Evolutionary conservation across 2,113 vertebrate species (phyloP).

Genomic region (Chlorodrepanis virens): DNA sequence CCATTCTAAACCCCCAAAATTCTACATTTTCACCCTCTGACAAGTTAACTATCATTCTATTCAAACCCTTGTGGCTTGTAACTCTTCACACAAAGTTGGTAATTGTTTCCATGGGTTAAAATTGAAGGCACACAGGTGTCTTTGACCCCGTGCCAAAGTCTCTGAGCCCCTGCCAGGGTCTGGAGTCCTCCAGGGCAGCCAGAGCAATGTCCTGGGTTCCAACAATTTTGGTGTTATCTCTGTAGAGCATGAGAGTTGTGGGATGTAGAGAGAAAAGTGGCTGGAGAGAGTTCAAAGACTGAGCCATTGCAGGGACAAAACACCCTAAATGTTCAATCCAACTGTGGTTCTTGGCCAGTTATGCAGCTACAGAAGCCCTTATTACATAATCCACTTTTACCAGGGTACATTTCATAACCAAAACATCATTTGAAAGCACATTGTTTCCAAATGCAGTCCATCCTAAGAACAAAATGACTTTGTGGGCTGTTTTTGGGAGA

Average conservation of each 20-base stretch:
- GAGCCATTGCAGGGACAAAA: not conserved
- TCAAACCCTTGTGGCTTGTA: too few species aligned
- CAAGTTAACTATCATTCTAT: too few species aligned
- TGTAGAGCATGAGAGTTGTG: accelerated
- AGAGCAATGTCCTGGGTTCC: too few species aligned
- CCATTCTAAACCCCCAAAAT: too few species aligned
- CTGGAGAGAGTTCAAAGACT: not conserved
- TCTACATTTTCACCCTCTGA: too few species aligned
- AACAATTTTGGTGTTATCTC: not conserved
- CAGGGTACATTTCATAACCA: not conserved
- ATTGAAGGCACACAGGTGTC: too few species aligned
- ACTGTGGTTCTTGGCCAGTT: not conserved
- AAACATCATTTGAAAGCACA: not conserved
- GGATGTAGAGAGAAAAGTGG: not conserved
- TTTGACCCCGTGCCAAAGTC: too few species aligned
- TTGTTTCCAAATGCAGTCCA: not conserved
- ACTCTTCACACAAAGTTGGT: too few species aligned
- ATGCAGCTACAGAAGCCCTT: not conserved
- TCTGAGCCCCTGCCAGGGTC: too few species aligned
- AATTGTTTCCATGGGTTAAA: too few species aligned
- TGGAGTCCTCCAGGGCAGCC: too few species aligned
- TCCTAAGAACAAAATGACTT: not conserved
- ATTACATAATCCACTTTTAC: not conserved
- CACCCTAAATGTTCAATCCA: not conserved
- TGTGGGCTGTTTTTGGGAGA: not conserved